phyloP scores from a whole-genome alignment of 1,140 invertebrate genomes.

The fruit fly (Drosophila melanogaster) region Release_6_plus_ISO1_MT NT_037436.4:301501-302000 shows the following conservation, averaged over 20 bases:
- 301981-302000: slow-evolving; percentile 65
- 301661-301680: slow-evolving; percentile 78
- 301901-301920: slow-evolving; percentile 72
- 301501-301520: slow-evolving; percentile 40
- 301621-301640: slow-evolving; percentile 62
- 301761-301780: slow-evolving; percentile 60
- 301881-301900: slow-evolving; percentile 84
- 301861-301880: slow-evolving; percentile 78
- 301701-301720: neutral
- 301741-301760: slow-evolving; percentile 29
- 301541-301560: slow-evolving; percentile 43
- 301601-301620: slow-evolving; percentile 87
- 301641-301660: slow-evolving; percentile 81
- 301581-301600: slow-evolving; percentile 89
- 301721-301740: neutral
- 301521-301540: slow-evolving; percentile 43
- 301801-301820: slow-evolving; percentile 78
- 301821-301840: slow-evolving; percentile 79
- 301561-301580: slow-evolving; percentile 86
- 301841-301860: slow-evolving; percentile 80
- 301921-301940: slow-evolving; percentile 70
- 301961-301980: slow-evolving; percentile 82
- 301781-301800: slow-evolving; percentile 83
- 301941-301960: slow-evolving; percentile 84
- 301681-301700: slow-evolving; percentile 53